phyloP scores from a whole-genome alignment of 1,140 invertebrate species.

The Periplaneta americana region DNA sequence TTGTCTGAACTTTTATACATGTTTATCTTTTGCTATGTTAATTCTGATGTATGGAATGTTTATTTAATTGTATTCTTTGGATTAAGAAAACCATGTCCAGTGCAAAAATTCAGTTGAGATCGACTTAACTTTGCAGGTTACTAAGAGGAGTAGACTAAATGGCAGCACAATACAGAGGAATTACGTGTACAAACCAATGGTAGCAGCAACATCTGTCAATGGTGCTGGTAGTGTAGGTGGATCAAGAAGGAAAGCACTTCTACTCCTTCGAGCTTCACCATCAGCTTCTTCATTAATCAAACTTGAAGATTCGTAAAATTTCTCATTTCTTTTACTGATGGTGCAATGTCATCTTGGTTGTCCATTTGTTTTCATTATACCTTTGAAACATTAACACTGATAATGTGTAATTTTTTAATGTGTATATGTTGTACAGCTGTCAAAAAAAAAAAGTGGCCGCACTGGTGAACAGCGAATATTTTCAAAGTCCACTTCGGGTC shows the following conservation, averaged over 20 bases:
- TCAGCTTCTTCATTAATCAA: slow-evolving; percentile 10
- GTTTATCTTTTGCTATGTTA: too few relatives aligned
- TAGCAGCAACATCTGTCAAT: not conserved
- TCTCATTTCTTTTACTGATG: not conserved
- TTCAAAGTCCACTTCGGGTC: too few relatives aligned
- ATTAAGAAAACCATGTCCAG: too few relatives aligned
- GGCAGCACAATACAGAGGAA: slow-evolving; percentile 37
- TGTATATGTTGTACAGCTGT: not conserved
- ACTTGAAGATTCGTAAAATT: slow-evolving; percentile 6
- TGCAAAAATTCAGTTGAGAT: too few relatives aligned
- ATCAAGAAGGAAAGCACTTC: not conserved
- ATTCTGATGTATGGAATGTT: too few relatives aligned
- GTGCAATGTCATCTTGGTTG: not conserved
- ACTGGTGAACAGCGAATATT: too few relatives aligned
- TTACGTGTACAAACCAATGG: slow-evolving; percentile 40
- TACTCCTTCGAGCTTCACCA: slow-evolving; percentile 2
- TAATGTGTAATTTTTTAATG: too few relatives aligned
- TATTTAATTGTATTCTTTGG: too few relatives aligned
- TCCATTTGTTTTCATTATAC: not conserved
- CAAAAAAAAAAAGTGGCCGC: too few relatives aligned
- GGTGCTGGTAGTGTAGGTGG: not conserved
- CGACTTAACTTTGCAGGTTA: slow-evolving; percentile 26
- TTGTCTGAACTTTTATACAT: too few relatives aligned
- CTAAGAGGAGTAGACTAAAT: slow-evolving; percentile 29
- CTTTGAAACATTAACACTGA: not conserved